Evolutionary conservation across 2,888 invertebrate genomes (phyloP).

Genomic region (Aethes cnicana): DNA sequence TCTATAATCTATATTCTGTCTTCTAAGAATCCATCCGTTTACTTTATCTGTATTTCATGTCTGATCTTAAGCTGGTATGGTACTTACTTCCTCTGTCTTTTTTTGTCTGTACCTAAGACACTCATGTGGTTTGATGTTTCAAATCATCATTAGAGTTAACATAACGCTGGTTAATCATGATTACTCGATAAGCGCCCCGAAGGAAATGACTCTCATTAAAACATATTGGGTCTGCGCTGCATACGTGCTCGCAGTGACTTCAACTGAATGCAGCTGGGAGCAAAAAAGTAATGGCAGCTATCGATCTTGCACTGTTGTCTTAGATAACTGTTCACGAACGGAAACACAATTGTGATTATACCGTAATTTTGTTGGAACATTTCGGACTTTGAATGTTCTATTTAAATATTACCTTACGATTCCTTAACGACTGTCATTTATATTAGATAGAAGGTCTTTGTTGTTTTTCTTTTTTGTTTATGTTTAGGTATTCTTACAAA

Average conservation of each 20-base stretch:
- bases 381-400: conserved; percentile 18
- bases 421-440: conserved; percentile 6
- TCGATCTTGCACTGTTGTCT: conserved; percentile 51
- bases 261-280: conserved; percentile 39
- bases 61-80: too few species aligned
- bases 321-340: conserved; percentile 58
- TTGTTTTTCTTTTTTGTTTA: too few species aligned
- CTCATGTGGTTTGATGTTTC: conserved; percentile 13
- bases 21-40: too few species aligned
- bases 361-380: conserved; percentile 48
- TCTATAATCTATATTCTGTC: too few species aligned
- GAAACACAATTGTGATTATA: conserved; percentile 62
- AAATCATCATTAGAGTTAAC: conserved; percentile 35
- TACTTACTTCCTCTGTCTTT: neutral
- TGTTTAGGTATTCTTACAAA: neutral
- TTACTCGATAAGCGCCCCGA: conserved; percentile 30
- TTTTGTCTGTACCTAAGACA: neutral
- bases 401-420: conserved; percentile 5
- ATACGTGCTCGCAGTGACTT: conserved; percentile 49
- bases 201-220: conserved; percentile 56
- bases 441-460: too few species aligned
- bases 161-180: conserved; percentile 39
- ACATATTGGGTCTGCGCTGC: conserved; percentile 34
- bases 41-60: too few species aligned
- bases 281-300: conserved; percentile 58